phyloP scores from a whole-genome alignment of 2,113 vertebrate species.

The Brevimyrus niger region DNA sequence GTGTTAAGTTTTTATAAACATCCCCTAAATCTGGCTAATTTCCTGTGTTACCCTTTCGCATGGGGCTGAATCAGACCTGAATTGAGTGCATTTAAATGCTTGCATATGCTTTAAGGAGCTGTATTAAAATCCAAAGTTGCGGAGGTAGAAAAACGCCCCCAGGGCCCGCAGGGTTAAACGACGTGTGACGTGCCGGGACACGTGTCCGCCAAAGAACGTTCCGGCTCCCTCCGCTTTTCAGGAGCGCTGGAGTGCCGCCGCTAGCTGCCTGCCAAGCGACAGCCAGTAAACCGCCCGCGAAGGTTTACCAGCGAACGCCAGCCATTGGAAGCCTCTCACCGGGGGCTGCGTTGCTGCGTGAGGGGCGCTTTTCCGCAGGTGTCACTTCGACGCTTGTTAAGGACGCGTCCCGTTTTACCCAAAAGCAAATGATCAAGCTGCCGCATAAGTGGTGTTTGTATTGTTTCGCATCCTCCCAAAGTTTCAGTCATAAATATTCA shows the following conservation, averaged over 20 bases:
- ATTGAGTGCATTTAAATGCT: neutral
- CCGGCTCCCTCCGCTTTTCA: neutral
- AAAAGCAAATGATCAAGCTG: constrained; percentile 22
- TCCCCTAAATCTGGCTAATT: neutral
- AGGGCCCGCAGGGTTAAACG: neutral
- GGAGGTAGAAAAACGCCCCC: neutral
- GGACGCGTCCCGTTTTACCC: constrained; percentile 28
- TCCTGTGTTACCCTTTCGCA: neutral
- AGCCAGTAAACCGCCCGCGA: neutral
- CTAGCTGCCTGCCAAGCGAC: neutral
- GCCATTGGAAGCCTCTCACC: neutral
- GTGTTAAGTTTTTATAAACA: neutral
- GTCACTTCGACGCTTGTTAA: constrained; percentile 26
- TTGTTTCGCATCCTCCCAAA: constrained; percentile 11
- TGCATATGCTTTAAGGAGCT: neutral
- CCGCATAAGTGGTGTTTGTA: constrained; percentile 36
- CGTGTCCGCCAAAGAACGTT: neutral
- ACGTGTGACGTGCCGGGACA: neutral
- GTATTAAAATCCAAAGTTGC: neutral
- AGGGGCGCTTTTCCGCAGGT: constrained; percentile 40
- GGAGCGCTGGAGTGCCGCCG: neutral
- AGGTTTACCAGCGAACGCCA: constrained; percentile 6
- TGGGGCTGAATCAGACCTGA: neutral
- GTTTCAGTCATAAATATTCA: neutral
- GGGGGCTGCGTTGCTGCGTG: constrained; percentile 19